These are phyloP conservation scores for Laupala kohalensis DNA, from an alignment of 1,140 invertebrate species.

Conservation along the genomic window DNA sequence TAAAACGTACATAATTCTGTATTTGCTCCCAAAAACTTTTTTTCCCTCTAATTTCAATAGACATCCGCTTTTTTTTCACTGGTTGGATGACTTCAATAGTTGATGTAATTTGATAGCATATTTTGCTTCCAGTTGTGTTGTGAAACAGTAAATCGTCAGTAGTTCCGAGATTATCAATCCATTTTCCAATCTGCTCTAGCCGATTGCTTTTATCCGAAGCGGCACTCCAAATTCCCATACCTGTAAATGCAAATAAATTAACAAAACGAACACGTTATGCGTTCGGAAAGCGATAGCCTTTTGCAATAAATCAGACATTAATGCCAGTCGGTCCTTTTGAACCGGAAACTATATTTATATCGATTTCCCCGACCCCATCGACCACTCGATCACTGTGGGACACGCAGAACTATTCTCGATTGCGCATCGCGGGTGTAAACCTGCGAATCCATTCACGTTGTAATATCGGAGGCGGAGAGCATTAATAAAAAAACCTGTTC, in stretches of 20 bases:
- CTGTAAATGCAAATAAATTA: background rate
- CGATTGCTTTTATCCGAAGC: no score
- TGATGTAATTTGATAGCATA: no score
- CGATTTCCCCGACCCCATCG: background rate
- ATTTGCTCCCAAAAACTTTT: no score
- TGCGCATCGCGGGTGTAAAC: background rate
- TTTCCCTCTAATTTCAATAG: no score
- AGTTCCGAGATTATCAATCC: background rate
- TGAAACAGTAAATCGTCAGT: background rate
- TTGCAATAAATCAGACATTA: background rate
- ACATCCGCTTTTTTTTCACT: no score
- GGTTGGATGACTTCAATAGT: no score
- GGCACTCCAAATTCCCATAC: no score
- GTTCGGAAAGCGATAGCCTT: background rate
- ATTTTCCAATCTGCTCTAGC: background rate
- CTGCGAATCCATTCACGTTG: background rate
- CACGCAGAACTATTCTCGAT: background rate
- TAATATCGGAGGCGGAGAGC: background rate
- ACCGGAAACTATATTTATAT: background rate
- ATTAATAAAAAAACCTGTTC: background rate
- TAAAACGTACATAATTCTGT: no score
- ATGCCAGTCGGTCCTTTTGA: background rate
- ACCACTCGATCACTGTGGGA: background rate
- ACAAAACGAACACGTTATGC: background rate
- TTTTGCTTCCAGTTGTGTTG: no score